These are phyloP conservation scores for Acropora yongei DNA, from an alignment of 64 coral and sea anemone species.

Conservation along the genomic window DNA sequence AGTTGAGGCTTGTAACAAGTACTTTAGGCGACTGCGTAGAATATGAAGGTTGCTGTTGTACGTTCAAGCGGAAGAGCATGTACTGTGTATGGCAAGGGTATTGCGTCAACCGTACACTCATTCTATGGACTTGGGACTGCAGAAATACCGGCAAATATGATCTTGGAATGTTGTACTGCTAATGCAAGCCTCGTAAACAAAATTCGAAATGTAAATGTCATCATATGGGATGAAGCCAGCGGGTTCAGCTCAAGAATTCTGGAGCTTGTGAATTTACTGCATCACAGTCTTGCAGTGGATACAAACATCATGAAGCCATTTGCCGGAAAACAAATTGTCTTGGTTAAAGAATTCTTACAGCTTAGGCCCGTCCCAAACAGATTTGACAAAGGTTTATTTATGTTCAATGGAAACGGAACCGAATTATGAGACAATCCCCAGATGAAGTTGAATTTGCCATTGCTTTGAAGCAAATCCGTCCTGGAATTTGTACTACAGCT, in stretches of 20 bases:
- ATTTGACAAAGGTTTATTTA: slow-evolving; percentile 48
- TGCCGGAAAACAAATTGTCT: slow-evolving; percentile 55
- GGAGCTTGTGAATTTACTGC: slow-evolving; percentile 30
- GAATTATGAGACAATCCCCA: slow-evolving; percentile 19
- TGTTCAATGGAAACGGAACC: neutral
- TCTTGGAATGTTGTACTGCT: slow-evolving; percentile 24
- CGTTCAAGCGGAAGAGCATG: slow-evolving; percentile 58
- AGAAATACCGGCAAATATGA: slow-evolving; percentile 17
- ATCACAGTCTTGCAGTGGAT: slow-evolving; percentile 4
- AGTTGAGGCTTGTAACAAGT: slow-evolving; percentile 35
- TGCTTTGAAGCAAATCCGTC: slow-evolving; percentile 12
- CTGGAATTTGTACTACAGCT: neutral
- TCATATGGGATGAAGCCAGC: slow-evolving; percentile 56
- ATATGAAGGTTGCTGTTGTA: slow-evolving; percentile 23
- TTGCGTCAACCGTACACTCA: slow-evolving; percentile 23
- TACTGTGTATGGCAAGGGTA: slow-evolving; percentile 4
- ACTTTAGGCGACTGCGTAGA: neutral
- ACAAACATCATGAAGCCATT: slow-evolving; percentile 23
- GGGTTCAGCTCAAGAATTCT: neutral
- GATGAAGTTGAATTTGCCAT: slow-evolving; percentile 20
- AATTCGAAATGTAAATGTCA: neutral
- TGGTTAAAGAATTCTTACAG: slow-evolving; percentile 58
- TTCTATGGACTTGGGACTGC: slow-evolving; percentile 41
- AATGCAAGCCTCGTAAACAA: neutral
- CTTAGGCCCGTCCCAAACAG: slow-evolving; percentile 39